Evolutionary conservation across 2,797 vertebrate genomes (phyloP).

Genomic region (Pagetopsis macropterus): DNA sequence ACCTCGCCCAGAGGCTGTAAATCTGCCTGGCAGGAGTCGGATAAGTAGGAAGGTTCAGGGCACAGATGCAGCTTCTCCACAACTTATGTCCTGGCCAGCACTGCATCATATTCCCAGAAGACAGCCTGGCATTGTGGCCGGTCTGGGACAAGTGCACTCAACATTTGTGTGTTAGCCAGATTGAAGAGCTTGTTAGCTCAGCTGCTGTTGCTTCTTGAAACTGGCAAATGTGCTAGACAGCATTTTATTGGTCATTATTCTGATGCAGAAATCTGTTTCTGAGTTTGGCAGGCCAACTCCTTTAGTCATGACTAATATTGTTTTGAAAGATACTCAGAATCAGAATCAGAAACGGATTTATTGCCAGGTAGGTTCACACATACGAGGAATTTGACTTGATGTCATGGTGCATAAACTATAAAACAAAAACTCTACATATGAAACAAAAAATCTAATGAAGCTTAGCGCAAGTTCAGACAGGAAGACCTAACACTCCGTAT

Average conservation of each 20-base stretch:
- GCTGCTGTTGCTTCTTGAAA: constrained; percentile 63
- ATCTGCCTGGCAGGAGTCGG: constrained; percentile 47
- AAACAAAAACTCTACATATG: no score
- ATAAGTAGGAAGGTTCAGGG: constrained; percentile 16
- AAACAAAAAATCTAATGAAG: no score
- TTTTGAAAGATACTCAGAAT: constrained; percentile 28
- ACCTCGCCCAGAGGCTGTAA: constrained; percentile 49
- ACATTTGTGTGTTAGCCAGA: constrained; percentile 63
- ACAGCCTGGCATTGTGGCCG: constrained; percentile 43
- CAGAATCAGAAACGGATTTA: no score
- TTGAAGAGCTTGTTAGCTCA: constrained; percentile 68
- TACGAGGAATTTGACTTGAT: no score
- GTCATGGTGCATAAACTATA: no score
- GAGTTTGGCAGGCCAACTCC: constrained; percentile 37
- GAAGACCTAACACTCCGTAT: no score
- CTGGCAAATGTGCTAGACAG: constrained; percentile 53
- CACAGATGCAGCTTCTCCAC: constrained; percentile 44
- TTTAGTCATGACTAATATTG: constrained; percentile 21
- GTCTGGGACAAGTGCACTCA: constrained; percentile 56
- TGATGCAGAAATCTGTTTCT: constrained; percentile 51
- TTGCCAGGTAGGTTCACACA: no score
- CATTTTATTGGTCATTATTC: constrained; percentile 50
- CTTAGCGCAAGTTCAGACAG: no score
- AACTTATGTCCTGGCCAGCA: constrained; percentile 39
- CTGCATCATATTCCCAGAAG: constrained; percentile 45